Evolutionary conservation across 2,113 vertebrate genomes (phyloP).

Genomic region (Cygnus buccinator): DNA sequence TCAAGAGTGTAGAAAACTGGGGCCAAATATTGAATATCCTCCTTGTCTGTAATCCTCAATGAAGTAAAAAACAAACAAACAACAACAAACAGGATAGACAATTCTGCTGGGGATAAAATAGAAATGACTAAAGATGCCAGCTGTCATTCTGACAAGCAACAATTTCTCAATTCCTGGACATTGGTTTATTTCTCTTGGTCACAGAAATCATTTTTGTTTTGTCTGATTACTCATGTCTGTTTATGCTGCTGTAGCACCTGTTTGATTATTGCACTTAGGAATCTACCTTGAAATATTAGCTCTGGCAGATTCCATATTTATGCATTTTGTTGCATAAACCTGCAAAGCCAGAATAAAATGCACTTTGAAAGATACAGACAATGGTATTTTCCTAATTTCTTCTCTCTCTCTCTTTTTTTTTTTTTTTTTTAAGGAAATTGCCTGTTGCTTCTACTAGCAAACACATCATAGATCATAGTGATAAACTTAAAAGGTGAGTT

Average conservation of each 20-base stretch:
- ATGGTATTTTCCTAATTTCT: background rate
- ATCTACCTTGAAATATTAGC: background rate
- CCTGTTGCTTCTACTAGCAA: background rate
- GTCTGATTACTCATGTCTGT: background rate
- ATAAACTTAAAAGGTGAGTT: background rate
- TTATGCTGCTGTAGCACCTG: background rate
- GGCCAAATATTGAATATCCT: background rate
- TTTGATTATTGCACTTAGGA: background rate
- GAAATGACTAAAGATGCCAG: background rate
- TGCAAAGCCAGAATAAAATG: background rate
- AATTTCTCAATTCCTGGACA: background rate
- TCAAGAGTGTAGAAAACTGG: background rate
- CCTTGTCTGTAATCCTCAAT: background rate
- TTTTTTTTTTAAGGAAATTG: background rate
- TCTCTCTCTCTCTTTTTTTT: background rate
- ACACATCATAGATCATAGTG: background rate
- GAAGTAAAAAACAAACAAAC: background rate
- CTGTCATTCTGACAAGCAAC: background rate
- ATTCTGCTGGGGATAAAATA: background rate
- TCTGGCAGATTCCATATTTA: background rate
- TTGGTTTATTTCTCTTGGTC: background rate
- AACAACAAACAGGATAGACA: background rate
- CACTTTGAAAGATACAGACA: background rate
- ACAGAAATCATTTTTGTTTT: background rate
- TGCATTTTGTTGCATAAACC: background rate